Conservation (phyloP, 2,888 invertebrate genomes). For the Sialis fuliginosa region DNA sequence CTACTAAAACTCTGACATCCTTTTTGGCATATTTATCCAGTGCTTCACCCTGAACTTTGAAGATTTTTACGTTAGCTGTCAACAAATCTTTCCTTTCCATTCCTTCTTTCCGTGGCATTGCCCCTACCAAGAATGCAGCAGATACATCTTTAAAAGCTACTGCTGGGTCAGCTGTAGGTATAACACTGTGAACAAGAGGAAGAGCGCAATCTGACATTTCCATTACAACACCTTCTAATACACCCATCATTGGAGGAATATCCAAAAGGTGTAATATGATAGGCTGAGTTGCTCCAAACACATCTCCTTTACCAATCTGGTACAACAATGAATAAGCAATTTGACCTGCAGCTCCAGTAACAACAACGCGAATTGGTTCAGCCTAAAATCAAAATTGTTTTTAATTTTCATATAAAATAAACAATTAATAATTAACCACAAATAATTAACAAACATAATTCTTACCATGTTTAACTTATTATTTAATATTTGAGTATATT, state of each 20-base stretch:
- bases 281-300: constrained; percentile 79
- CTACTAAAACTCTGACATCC: constrained; percentile 87
- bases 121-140: constrained; percentile 91
- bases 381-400: constrained; percentile 26
- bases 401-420: too few relatives aligned
- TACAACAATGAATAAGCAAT: constrained; percentile 94
- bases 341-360: constrained; percentile 98
- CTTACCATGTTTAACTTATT: too few relatives aligned
- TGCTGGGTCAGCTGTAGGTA: constrained; percentile 74
- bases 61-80: constrained; percentile 94
- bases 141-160: constrained; percentile 92
- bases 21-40: constrained; percentile 80
- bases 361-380: constrained; percentile 79
- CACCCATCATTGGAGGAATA: constrained; percentile 88
- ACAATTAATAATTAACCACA: too few relatives aligned
- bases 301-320: constrained; percentile 88
- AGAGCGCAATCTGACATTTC: constrained; percentile 92
- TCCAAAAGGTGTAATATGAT: constrained; percentile 82
- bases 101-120: constrained; percentile 94
- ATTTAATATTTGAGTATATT: too few relatives aligned
- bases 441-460: too few relatives aligned
- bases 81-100: constrained; percentile 98
- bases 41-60: constrained; percentile 92
- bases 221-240: constrained; percentile 97
- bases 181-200: constrained; percentile 66